Base-by-base conservation (phyloP, 2,113 vertebrate genomes). In the Larimichthys crocea region DNA sequence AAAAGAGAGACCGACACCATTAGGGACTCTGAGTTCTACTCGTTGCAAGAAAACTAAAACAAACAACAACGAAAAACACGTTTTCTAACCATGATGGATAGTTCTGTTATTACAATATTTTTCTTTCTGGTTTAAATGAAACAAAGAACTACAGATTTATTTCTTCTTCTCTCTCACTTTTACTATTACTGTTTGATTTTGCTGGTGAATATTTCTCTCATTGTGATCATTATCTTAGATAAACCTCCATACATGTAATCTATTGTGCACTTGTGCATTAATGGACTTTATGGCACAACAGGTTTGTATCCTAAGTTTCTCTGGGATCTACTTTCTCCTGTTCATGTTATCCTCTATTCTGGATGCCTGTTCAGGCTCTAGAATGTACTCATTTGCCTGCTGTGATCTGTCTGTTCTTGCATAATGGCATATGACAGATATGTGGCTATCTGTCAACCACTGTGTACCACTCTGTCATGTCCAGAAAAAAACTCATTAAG, bases 281-380 rank as follows among this genome's bases (percentile, higher is more conserved):
- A 88, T 56, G 60, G 52, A 31, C 78, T 92, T 55, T 90, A 77
- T 74, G 90, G 88, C 14, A 72, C 80, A 2, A 48, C 73, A 55
- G 83, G 83, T 56, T 90, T 92, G 50, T 92, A 85, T 53, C 91
- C 85, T 7, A 85, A 84, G 49, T 74, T 87, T 11, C 85, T 89
- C 31, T 61, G 55, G 52, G 80, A 90, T 49, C 72, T 87, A 40
- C 69, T 87, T 15, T 86, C 80, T 29, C 71, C 71, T 35, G 62
- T 71, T 70, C 81, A 84, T 31, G 19, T 57, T 2, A 87, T 88
- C 68, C 86, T 87, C 46, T 80, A 82, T n/a, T 56, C 70, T 17
- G 83, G 75, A 22, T 92, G 88, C n/a, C 68, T 6, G 3, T 80
- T 8, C 89, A 92, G 75, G 67, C 4, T 79, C 26, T 75, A 9